phyloP scores from a whole-genome alignment of 2,113 vertebrate genomes.

The Microcebus lehilahytsara region DNA sequence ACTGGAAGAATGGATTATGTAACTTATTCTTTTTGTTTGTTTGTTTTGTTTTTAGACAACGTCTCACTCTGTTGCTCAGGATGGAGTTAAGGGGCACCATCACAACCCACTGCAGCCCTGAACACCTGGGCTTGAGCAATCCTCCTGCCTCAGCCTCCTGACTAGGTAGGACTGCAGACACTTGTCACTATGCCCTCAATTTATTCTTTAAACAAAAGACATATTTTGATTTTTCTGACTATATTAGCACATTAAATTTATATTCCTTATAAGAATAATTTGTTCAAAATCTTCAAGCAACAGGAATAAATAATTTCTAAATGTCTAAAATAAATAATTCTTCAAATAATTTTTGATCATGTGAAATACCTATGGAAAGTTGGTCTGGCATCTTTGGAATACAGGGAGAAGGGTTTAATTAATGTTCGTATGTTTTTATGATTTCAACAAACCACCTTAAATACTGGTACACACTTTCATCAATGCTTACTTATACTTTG shows the following conservation, averaged over 20 bases:
- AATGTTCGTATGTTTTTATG: neutral
- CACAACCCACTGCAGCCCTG: no score
- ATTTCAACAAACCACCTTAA: neutral
- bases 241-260: neutral
- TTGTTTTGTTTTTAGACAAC: no score
- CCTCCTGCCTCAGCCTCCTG: no score
- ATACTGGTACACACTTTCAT: neutral
- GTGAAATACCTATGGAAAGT: neutral
- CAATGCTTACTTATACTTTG: neutral
- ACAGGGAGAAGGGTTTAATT: neutral
- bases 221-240: neutral
- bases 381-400: neutral
- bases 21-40: neutral
- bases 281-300: neutral
- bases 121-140: no score
- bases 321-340: no score
- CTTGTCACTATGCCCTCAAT: neutral
- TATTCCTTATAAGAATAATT: neutral
- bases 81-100: no score
- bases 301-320: neutral
- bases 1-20: neutral
- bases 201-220: neutral
- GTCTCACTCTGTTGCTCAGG: no score
- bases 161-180: no score
- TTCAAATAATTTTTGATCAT: neutral